Evolutionary conservation across 2,113 vertebrate species (phyloP), one percentile per base, ranked within the genome.

Genomic region (Cinclus mexicanus): DNA sequence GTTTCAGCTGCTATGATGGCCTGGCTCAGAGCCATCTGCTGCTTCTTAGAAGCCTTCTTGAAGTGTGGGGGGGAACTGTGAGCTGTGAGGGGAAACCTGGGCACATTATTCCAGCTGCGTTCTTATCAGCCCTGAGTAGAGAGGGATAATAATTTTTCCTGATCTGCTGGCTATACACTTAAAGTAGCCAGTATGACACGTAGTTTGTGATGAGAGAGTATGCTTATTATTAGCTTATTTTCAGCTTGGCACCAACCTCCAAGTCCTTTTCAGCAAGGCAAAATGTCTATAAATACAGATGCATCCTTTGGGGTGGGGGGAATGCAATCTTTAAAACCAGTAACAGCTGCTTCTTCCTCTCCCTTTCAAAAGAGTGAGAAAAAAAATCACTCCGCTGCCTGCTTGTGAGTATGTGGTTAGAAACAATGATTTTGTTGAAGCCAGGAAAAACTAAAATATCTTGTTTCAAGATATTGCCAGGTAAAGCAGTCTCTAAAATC

Each of bases 401-500:
- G 12, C 31, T 21, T 82, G 9, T 20, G 22, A 53, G 35, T 18
- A 39, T 84, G 56, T 77, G 35, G 39, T 75, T 86, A 68, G 11
- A 87, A 91, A 65, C 52, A 55, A 10, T 42, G 11, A 52, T 39
- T 41, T 42, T 44, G 28, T 26, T 77, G 31, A 91, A 89, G 71
- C 12, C 26, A 64, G 11, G 26, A 55, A 69, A 55, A 75, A 57
- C 35, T 59, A 56, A 70, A 92, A 55, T 78, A 56, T 83, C 52
- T 91, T 80, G 9, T 96, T 97, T 96, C 70, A 77, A 93, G 20
- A n/a, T 95, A 92, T 87, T 84, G 83, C 92, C 64, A 89, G 74
- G 92, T 96, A 93, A 95, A 92, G 35, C 52, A 78, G 75, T 95
- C n/a, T 89, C 46, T 90, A 80, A 83, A 93, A 77, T 63, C 67